Conservation (phyloP, 2,888 invertebrate genomes). For the Meiosimyza decipiens region DNA sequence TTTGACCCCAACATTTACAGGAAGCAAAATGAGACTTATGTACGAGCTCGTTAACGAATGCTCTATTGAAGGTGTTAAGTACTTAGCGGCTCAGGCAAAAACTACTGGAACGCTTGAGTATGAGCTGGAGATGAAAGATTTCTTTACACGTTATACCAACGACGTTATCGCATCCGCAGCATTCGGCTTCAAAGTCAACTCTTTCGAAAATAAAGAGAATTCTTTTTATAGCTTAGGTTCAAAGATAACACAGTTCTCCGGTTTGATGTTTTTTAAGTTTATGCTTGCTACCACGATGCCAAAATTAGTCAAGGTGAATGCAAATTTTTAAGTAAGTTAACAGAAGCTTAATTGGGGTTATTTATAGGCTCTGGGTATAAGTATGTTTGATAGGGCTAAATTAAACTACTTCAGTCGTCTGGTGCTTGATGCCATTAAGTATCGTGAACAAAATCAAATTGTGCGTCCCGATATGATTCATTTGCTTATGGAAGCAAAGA, state of each 20-base stretch:
- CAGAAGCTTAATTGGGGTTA: neutral
- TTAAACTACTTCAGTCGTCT: slow-evolving; percentile 61
- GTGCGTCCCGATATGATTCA: slow-evolving; percentile 70
- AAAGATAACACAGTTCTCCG: slow-evolving; percentile 48
- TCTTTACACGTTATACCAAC: slow-evolving; percentile 59
- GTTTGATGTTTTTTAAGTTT: slow-evolving; percentile 47
- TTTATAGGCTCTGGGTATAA: slow-evolving; percentile 28
- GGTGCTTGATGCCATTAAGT: slow-evolving; percentile 63
- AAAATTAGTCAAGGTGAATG: slow-evolving; percentile 46
- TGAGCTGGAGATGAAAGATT: slow-evolving; percentile 58
- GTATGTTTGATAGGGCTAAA: slow-evolving; percentile 47
- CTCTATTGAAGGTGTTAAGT: slow-evolving; percentile 51
- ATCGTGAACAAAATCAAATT: slow-evolving; percentile 62
- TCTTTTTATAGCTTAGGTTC: slow-evolving; percentile 67
- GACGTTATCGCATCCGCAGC: slow-evolving; percentile 65
- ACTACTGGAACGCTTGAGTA: slow-evolving; percentile 42
- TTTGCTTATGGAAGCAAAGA: slow-evolving; percentile 69
- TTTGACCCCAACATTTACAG: slow-evolving; percentile 69
- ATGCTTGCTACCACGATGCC: slow-evolving; percentile 46
- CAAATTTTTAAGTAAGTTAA: neutral
- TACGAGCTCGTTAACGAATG: slow-evolving; percentile 55
- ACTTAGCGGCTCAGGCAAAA: slow-evolving; percentile 40
- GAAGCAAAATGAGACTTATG: slow-evolving; percentile 70
- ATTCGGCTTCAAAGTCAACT: slow-evolving; percentile 68
- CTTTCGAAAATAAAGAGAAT: slow-evolving; percentile 68